Base-by-base conservation (phyloP, 1,140 invertebrate genomes). In the Drosophila sp. region DNA sequence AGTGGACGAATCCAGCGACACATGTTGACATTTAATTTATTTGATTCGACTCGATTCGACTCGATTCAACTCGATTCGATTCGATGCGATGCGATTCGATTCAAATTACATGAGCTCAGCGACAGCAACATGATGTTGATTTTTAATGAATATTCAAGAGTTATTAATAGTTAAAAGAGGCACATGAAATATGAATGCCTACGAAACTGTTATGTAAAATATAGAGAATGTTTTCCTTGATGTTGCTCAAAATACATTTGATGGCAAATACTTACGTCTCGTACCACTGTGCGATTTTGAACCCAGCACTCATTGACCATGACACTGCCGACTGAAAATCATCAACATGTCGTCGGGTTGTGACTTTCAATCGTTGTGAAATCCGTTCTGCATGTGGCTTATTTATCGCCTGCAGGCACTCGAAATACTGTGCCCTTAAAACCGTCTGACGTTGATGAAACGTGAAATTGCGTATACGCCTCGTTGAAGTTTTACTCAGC, bases 21-120 rank as follows among this genome's bases (percentile, higher is more conserved):
- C 40, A 78, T 81, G 78, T 78, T 75, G 79, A 75, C 80, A 83
- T 82, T 83, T 83, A 83, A 82, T 78, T 82, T 78, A 82, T 81
- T 82, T 63, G 67, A 48, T 36, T 48, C 76, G 67, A 48, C 29
- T 48, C 76, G 34, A 29, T 46, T 38, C 25, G 48, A 50, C 54
- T 45, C 50, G 56, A 76, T 48, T 56, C 25, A n/a, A 25, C 4
- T 34, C 27, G 27, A 9, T 3, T 25, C 13, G 14, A 9, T 34
- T 2, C 34, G 8, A n/a, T n/a, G 6, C 40, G 14, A 34, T 7
- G 14, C 2, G 4, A 11, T 48, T 25, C 36, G 11, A n/a, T n/a
- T 51, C 7, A 29, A 57, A 57, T 16, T 48, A 18, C 11, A 43
- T 38, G 34, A 58, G 32, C 25, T 27, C 48, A 45, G 45, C 25